These are phyloP conservation scores for Hipposideros armiger DNA, from an alignment of 2,113 vertebrate genomes.

Conservation along the genomic window DNA sequence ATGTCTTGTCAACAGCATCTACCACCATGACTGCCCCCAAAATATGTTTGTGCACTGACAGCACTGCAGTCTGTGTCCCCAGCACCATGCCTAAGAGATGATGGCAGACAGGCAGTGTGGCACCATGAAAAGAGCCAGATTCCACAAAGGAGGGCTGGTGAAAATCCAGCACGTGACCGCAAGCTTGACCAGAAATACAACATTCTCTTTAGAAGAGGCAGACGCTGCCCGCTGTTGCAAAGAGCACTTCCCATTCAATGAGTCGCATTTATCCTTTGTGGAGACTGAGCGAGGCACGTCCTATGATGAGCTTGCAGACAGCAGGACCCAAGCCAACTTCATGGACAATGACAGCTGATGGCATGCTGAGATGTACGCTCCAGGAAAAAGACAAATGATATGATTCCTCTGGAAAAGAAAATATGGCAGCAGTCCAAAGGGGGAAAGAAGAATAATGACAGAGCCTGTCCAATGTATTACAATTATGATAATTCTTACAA, in stretches of 20 bases:
- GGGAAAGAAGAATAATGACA: neutral
- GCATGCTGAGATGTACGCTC: neutral
- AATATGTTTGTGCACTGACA: neutral
- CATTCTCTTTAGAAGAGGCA: neutral
- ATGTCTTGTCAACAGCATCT: neutral
- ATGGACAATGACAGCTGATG: neutral
- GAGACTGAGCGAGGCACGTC: neutral
- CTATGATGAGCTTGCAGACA: neutral
- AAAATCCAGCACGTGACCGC: neutral
- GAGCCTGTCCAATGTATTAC: neutral
- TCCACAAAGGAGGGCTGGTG: neutral
- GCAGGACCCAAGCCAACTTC: neutral
- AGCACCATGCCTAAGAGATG: neutral
- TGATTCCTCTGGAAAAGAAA: neutral
- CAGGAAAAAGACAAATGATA: neutral
- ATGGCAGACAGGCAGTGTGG: neutral
- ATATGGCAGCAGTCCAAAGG: neutral
- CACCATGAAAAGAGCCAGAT: neutral
- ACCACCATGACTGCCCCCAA: neutral
- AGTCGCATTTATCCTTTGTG: neutral
- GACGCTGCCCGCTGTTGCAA: too few species aligned
- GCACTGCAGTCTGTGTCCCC: neutral
- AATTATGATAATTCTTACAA: neutral
- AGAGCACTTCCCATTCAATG: neutral
- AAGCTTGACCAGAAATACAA: neutral